These are phyloP conservation scores for Osmerus mordax DNA, from an alignment of 2,113 vertebrate species.

Conservation along the genomic window DNA sequence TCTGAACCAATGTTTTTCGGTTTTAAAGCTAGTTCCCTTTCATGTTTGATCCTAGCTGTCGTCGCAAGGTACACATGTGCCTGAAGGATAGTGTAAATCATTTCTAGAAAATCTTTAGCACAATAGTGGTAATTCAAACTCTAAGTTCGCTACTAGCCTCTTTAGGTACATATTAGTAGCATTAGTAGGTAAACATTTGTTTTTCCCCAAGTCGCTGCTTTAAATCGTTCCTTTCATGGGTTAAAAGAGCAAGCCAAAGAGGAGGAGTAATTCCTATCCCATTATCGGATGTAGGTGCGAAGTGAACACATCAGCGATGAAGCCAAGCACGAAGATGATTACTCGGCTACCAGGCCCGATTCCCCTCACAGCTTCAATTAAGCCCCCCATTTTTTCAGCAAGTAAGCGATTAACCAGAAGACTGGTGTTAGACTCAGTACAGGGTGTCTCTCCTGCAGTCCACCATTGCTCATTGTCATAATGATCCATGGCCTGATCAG, in stretches of 20 bases:
- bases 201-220: conserved; percentile 38
- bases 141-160: no score
- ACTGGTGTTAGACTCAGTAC: conserved; percentile 24
- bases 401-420: conserved; percentile 54
- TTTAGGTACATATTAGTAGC: no score
- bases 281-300: conserved; percentile 56
- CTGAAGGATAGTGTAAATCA: no score
- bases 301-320: conserved; percentile 58
- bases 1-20: no score
- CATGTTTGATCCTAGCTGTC: no score
- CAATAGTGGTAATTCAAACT: no score
- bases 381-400: conserved; percentile 35
- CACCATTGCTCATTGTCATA: conserved; percentile 67
- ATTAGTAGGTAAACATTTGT: conserved; percentile 37
- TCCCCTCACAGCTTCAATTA: conserved; percentile 57
- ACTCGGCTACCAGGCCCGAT: conserved; percentile 38
- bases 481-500: conserved; percentile 72
- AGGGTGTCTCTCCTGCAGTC: conserved; percentile 43
- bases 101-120: no score
- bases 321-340: conserved; percentile 61
- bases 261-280: conserved; percentile 51
- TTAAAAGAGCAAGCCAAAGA: conserved; percentile 59
- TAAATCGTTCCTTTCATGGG: conserved; percentile 51
- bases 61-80: no score
- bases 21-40: no score